Percentiles rank a stretch among this genome's conserved stretches.
These are phyloP conservation scores for Ceraclea dissimilis DNA, from an alignment of 2,888 invertebrate genomes.

Conservation along the genomic window DNA sequence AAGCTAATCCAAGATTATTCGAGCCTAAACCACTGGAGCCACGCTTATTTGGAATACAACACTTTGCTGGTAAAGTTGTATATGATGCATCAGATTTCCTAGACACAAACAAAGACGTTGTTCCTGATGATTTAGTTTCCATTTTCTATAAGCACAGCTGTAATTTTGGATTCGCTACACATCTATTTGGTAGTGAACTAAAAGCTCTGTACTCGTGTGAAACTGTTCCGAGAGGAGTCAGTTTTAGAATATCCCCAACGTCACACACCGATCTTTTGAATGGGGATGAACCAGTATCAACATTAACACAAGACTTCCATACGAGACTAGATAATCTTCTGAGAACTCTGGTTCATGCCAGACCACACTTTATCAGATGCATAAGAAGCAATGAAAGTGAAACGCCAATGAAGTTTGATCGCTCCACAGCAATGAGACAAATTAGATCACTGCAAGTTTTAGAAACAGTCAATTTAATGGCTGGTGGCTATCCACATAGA, in stretches of 20 bases:
- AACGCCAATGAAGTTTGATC: slow-evolving; percentile 75
- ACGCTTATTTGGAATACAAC: slow-evolving; percentile 81
- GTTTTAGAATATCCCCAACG: slow-evolving; percentile 85
- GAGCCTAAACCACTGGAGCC: slow-evolving; percentile 73
- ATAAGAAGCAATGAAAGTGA: slow-evolving; percentile 81
- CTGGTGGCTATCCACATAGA: slow-evolving; percentile 88
- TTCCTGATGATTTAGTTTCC: slow-evolving; percentile 85
- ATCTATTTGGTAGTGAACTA: slow-evolving; percentile 88
- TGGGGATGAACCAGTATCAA: slow-evolving; percentile 79
- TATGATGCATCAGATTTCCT: slow-evolving; percentile 88
- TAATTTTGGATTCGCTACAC: slow-evolving; percentile 95
- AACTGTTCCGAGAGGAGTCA: slow-evolving; percentile 67
- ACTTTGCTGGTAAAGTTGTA: slow-evolving; percentile 78
- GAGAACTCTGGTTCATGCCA: slow-evolving; percentile 84
- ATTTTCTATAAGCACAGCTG: slow-evolving; percentile 89
- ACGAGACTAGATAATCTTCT: slow-evolving; percentile 86
- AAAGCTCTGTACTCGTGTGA: slow-evolving; percentile 72
- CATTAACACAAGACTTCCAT: slow-evolving; percentile 92
- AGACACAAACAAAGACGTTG: slow-evolving; percentile 85
- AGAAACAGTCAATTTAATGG: slow-evolving; percentile 93
- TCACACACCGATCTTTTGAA: slow-evolving; percentile 76
- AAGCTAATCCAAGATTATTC: slow-evolving; percentile 72
- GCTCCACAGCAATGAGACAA: slow-evolving; percentile 77
- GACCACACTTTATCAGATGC: slow-evolving; percentile 91
- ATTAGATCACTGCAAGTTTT: slow-evolving; percentile 84